Base-by-base conservation (phyloP, 2,797 vertebrate genomes). In the Hippoglossus hippoglossus region DNA sequence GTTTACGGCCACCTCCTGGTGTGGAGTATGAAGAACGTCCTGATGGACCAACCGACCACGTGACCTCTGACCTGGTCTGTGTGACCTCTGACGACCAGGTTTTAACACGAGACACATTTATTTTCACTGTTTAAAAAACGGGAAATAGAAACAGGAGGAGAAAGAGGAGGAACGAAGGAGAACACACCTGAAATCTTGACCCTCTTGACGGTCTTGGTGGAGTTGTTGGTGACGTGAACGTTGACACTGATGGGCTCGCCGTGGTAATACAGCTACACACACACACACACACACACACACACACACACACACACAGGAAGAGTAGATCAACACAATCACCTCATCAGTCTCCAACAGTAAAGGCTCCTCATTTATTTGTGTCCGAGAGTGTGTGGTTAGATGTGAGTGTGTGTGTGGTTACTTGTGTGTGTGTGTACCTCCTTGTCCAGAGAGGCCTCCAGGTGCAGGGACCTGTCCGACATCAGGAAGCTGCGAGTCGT, bases 191-290 rank as follows among this genome's bases (percentile, higher is more conserved):
- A 98, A 79, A 99, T 98, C 89, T 99, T 99, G 60, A 98, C 96
- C 87, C 97, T 97, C 94, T 98, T 99, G 72, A 99, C 98, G 0
- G 96, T 99, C 93, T 99, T 99, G 91, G 97, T 98, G 80, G 98
- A 98, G 91, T 99, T 99, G 93, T 99, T 99, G 77, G 97, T 99
- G 89, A 99, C 97, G 0, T 99, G 98, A 26, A 99, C 98, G 0
- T 99, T 99, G 79, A 99, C 96, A 0, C 96, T 98, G 94, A 99
- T 99, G 39, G 97, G 97, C 41, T 99, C 98, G 7, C 97, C 98
- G 0, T 99, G 98, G 83, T 99, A 99, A 77, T 99, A 99, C 73
- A 99, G 95, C 97, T 99, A 63, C 59, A 75, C 24, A 46, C 58
- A 46, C n/a, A n/a, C n/a, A n/a, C 55, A 47, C 59, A 61, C n/a